phyloP scores from a whole-genome alignment of 2,113 vertebrate genomes.

The Rhabdornis inornatus region DNA sequence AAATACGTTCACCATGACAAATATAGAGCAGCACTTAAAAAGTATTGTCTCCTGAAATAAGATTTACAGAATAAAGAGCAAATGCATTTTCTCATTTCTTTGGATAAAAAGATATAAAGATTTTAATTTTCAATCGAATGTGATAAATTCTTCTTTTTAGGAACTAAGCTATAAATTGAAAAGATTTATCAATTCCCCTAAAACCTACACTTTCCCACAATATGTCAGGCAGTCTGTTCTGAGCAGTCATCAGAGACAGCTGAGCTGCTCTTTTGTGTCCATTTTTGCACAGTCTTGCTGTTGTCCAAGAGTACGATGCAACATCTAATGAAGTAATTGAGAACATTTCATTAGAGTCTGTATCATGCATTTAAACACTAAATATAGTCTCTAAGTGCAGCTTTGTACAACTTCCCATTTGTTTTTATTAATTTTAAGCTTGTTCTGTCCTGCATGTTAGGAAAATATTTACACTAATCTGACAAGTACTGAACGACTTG shows the following conservation, averaged over 20 bases:
- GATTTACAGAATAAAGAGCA: neutral
- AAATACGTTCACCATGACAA: neutral
- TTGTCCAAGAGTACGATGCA: neutral
- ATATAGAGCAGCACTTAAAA: neutral
- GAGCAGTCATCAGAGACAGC: neutral
- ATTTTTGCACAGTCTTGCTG: neutral
- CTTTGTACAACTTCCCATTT: neutral
- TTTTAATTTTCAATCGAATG: neutral
- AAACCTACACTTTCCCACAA: neutral
- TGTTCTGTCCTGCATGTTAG: neutral
- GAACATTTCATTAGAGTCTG: neutral
- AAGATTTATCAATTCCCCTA: neutral
- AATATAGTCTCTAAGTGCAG: neutral
- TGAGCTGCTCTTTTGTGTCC: neutral
- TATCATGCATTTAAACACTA: neutral
- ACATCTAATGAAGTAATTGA: neutral
- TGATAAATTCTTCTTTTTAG: neutral
- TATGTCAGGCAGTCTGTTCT: neutral
- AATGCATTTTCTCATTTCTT: neutral
- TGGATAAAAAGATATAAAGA: neutral
- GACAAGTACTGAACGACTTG: neutral
- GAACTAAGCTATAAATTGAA: neutral
- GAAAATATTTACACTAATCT: slow-evolving; percentile 3
- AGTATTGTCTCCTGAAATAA: neutral
- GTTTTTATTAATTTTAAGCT: neutral